These are phyloP conservation scores for Drosophila robusta DNA, from an alignment of 2,888 invertebrate genomes.

Conservation along the genomic window DNA sequence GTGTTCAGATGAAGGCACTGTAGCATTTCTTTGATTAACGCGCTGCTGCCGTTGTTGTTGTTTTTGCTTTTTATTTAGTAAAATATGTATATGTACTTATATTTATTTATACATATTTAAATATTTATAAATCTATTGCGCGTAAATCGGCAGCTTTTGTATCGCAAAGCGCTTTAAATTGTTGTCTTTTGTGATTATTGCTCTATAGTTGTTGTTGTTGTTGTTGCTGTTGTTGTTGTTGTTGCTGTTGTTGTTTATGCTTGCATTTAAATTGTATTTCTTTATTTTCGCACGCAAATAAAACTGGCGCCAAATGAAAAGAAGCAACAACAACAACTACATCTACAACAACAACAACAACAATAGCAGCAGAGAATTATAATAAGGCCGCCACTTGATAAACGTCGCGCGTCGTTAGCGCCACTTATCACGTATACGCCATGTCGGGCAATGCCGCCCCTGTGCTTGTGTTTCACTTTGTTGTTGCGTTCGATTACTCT, in stretches of 20 bases:
- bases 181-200: conserved; percentile 46
- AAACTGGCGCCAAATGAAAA: conserved; percentile 76
- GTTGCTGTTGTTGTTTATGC: conserved; percentile 24
- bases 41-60: conserved; percentile 12
- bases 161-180: conserved; percentile 29
- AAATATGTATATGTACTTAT: conserved; percentile 12
- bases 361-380: conserved; percentile 34
- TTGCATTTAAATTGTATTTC: conserved; percentile 66
- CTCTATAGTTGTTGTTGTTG: conserved; percentile 29
- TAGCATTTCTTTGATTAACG: conserved; percentile 24
- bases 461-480: conserved; percentile 12
- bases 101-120: conserved; percentile 15
- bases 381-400: conserved; percentile 71
- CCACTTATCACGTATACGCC: conserved; percentile 81
- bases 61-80: conserved; percentile 9
- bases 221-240: conserved; percentile 23
- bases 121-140: conserved; percentile 50
- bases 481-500: conserved; percentile 15
- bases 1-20: not conserved
- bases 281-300: conserved; percentile 78
- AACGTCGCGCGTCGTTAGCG: conserved; percentile 80
- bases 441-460: conserved; percentile 67
- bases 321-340: conserved; percentile 23
- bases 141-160: conserved; percentile 53
- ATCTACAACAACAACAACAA: conserved; percentile 21